phyloP scores from a whole-genome alignment of 2,113 vertebrate genomes.

The Psephotus haematonotus region DNA sequence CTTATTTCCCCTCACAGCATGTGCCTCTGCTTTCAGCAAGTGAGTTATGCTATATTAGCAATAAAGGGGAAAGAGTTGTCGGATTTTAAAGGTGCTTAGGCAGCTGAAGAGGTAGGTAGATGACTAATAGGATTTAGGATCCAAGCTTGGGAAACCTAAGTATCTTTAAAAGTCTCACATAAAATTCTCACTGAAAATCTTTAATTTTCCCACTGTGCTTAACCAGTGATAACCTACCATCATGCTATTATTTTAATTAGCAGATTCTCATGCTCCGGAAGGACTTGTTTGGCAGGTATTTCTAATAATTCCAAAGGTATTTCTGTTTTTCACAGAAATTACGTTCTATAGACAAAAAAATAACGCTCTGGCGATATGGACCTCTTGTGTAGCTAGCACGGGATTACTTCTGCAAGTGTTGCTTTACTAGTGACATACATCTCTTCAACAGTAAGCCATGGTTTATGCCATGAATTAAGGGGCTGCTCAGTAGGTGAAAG shows the following conservation, averaged over 20 bases:
- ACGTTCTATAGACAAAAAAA: neutral
- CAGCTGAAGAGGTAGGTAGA: neutral
- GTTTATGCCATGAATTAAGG: neutral
- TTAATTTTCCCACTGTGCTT: neutral
- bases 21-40: neutral
- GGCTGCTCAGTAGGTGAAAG: neutral
- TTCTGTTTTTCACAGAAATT: neutral
- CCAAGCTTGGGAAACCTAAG: neutral
- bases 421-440: neutral
- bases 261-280: neutral
- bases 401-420: neutral
- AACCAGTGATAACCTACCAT: neutral
- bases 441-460: neutral
- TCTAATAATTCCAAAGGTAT: neutral
- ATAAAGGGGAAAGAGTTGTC: neutral
- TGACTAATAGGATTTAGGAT: slow-evolving; percentile 3
- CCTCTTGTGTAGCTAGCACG: neutral
- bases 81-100: slow-evolving; percentile 14
- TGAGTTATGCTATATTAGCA: neutral
- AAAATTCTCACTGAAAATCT: neutral
- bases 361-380: fast-evolving
- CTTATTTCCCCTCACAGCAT: neutral
- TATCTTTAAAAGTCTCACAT: neutral
- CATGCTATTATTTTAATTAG: neutral
- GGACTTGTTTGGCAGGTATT: neutral